phyloP scores from a whole-genome alignment of 1,140 invertebrate species.

The Carcinoscorpius rotundicauda region DNA sequence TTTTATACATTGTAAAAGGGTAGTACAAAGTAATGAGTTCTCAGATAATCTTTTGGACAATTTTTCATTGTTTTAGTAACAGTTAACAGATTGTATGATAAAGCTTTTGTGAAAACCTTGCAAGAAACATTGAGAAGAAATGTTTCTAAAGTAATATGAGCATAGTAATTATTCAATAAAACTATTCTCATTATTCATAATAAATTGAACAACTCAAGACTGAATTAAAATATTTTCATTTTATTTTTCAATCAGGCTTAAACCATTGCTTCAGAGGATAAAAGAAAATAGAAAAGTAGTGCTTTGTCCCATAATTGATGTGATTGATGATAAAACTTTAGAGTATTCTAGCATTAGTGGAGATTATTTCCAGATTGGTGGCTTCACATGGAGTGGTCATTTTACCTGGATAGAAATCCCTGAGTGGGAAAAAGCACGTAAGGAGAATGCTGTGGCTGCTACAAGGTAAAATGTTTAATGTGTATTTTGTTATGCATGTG shows the following conservation, averaged over 20 bases:
- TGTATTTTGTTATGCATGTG: background rate
- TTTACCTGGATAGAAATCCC: constrained; percentile 81
- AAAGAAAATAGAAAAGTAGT: constrained; percentile 63
- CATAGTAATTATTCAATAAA: too few relatives aligned
- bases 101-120: too few relatives aligned
- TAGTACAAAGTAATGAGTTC: too few relatives aligned
- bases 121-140: too few relatives aligned
- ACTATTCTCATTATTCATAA: too few relatives aligned
- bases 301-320: constrained; percentile 84
- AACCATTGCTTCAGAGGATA: constrained; percentile 71
- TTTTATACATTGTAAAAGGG: too few relatives aligned
- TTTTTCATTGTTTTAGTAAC: too few relatives aligned
- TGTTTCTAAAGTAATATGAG: too few relatives aligned
- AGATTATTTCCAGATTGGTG: constrained; percentile 56
- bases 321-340: constrained; percentile 74
- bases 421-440: constrained; percentile 49
- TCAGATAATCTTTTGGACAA: too few relatives aligned
- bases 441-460: constrained; percentile 35
- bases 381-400: constrained; percentile 80
- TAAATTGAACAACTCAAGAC: too few relatives aligned
- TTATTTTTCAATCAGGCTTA: constrained; percentile 41
- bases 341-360: constrained; percentile 56
- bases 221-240: too few relatives aligned
- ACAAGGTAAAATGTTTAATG: constrained; percentile 31
- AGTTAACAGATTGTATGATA: too few relatives aligned